Evolutionary conservation across 2,797 vertebrate species (phyloP), one percentile per base, ranked within the genome.

Genomic region (Rhinichthys osculus): DNA sequence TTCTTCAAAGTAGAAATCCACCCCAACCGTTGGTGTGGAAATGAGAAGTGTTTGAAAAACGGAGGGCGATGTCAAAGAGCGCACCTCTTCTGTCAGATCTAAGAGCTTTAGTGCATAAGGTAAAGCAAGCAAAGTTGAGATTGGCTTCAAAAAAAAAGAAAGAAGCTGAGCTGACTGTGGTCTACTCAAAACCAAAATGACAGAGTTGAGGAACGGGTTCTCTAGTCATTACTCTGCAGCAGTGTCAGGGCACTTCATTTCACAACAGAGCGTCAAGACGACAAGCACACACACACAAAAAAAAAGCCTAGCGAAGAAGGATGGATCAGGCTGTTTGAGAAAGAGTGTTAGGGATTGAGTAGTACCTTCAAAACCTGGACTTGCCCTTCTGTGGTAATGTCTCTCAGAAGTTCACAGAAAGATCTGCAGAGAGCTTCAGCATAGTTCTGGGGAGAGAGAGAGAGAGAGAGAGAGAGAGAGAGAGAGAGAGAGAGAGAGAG

Each of bases 331-430:
- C 54, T 74, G 38, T 83, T 73, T 64, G 54, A 3, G 2, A 35
- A 74, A 66, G 57, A 47, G 11, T 30, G 52, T 83, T 10, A 44
- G 33, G 13, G 69, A 78, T 19, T 14, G 14, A 79, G 59, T 33
- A 85, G 21, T 94, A 97, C 96, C 96, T 97, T 97, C 57, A 97
- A 94, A 73, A 96, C 94, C 89, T 96, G 96, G 91, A 97, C 95
- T 93, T 97, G 96, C 78, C 96, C 96, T 88, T 97, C 96, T 76
- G 91, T 94, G 83, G 94, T 96, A 90, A 97, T 94, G 87, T 97
- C 96, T 79, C 93, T 95, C 85, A 97, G 89, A 57, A 97, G 90
- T n/a, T 96, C 95, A 92, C 95, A 96, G 90, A 97, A 97, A 5
- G 96, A 96, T 69, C 74, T 93, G 91, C 96, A 97, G 0, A 97